A percentile compares a stretch with the other conserved stretches of the same genome.
Evolutionary conservation across 2,797 vertebrate species (phyloP).

Genomic region (Apogon hyalosoma): DNA sequence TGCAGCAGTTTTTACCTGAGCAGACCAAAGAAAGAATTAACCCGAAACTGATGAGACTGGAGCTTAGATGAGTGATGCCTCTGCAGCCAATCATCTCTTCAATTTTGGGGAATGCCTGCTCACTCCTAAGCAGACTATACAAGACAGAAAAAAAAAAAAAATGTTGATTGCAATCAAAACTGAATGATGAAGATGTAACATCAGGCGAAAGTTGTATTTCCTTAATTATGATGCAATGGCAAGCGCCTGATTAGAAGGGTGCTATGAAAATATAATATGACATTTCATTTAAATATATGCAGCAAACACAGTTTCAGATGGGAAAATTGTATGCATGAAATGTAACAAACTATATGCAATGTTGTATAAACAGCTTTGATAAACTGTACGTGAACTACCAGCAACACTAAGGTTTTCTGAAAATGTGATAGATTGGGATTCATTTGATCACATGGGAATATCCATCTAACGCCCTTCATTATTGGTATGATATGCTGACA

Average conservation of each 20-base stretch:
- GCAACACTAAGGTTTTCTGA: slow-evolving; percentile 21
- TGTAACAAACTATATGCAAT: background rate
- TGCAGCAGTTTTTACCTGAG: background rate
- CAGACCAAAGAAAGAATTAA: background rate
- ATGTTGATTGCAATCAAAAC: slow-evolving; percentile 64
- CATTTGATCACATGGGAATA: slow-evolving; percentile 57
- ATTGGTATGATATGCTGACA: slow-evolving; percentile 47
- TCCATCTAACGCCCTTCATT: slow-evolving; percentile 51
- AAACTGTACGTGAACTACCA: slow-evolving; percentile 7
- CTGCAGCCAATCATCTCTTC: slow-evolving; percentile 8
- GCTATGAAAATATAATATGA: slow-evolving; percentile 1
- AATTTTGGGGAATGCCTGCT: background rate
- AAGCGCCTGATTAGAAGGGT: background rate
- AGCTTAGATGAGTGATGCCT: slow-evolving; percentile 15
- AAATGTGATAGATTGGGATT: slow-evolving; percentile 29
- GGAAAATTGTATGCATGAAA: background rate
- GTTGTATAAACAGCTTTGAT: slow-evolving; percentile 1
- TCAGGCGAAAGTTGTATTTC: slow-evolving; percentile 19
- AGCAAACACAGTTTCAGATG: background rate
- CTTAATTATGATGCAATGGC: slow-evolving; percentile 28
- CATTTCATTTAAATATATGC: slow-evolving; percentile 19
- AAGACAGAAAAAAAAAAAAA: too few relatives aligned
- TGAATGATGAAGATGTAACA: slow-evolving; percentile 38
- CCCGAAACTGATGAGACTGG: background rate
- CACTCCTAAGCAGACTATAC: background rate